A percentile compares a stretch with the other conserved stretches of the same genome.
Evolutionary conservation across 2,888 invertebrate species (phyloP).

Genomic region (Agrilus biguttatus): DNA sequence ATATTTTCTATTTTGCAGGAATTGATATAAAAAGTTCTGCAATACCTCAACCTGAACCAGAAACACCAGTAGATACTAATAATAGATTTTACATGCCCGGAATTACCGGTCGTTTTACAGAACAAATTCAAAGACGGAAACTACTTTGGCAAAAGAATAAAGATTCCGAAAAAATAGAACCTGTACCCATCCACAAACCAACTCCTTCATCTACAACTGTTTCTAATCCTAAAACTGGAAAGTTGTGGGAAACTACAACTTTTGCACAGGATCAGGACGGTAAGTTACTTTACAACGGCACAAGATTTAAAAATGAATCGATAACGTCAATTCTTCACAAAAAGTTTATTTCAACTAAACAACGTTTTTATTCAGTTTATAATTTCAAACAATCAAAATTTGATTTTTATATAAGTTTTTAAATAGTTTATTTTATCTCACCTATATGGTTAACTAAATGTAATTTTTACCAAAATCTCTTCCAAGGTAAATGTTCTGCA

Average conservation of each 20-base stretch:
- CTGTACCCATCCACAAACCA: conserved; percentile 23
- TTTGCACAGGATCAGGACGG: conserved; percentile 88
- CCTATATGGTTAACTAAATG: too few species aligned
- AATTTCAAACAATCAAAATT: too few species aligned
- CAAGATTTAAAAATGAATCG: background rate
- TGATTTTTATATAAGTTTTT: too few species aligned
- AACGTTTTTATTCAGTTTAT: too few species aligned
- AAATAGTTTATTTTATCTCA: too few species aligned
- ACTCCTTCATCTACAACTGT: conserved; percentile 17
- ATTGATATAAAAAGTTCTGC: conserved; percentile 8
- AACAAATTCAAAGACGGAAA: conserved; percentile 84
- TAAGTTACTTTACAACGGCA: conserved; percentile 4
- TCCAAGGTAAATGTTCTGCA: too few species aligned
- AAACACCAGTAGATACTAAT: conserved; percentile 3
- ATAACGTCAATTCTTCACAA: too few species aligned
- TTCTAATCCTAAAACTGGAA: conserved; percentile 33
- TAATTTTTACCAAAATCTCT: too few species aligned
- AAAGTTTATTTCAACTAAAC: too few species aligned
- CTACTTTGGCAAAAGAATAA: conserved; percentile 73
- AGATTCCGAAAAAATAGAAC: conserved; percentile 22
- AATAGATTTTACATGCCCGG: conserved; percentile 27
- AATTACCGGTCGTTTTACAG: conserved; percentile 57
- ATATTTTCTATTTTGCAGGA: conserved; percentile 14
- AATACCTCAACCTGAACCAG: conserved; percentile 3
- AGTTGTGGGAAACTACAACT: conserved; percentile 65